These are phyloP conservation scores for Lasioglossum marginatum DNA, from an alignment of 2,888 invertebrate species.

Conservation along the genomic window DNA sequence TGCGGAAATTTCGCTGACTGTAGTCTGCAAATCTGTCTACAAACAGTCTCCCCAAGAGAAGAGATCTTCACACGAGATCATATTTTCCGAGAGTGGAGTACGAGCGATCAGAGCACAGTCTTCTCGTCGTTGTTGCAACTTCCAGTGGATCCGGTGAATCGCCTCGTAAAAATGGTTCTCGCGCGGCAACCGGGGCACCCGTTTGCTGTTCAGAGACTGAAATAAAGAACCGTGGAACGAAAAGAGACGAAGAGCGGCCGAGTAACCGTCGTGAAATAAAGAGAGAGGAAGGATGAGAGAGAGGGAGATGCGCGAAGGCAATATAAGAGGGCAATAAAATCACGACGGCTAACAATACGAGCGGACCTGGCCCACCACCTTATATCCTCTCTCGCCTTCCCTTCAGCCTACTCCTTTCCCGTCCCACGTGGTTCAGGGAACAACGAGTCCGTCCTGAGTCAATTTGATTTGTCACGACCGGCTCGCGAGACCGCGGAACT, in stretches of 20 bases:
- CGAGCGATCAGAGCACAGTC: conserved; percentile 12
- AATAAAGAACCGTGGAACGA: conserved; percentile 38
- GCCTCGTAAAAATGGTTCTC: conserved; percentile 66
- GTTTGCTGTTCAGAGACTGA: conserved; percentile 30
- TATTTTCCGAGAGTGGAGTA: conserved; percentile 47
- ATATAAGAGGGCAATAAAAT: conserved; percentile 82
- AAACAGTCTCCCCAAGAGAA: not conserved
- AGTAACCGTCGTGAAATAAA: conserved; percentile 34
- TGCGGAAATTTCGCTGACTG: not conserved
- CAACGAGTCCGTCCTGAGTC: conserved; percentile 47
- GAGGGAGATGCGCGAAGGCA: conserved; percentile 67
- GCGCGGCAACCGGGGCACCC: conserved; percentile 31
- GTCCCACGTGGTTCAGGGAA: not conserved
- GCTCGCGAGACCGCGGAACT: conserved; percentile 42
- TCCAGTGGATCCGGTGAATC: conserved; percentile 42
- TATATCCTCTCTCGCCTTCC: conserved; percentile 13
- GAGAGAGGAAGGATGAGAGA: conserved; percentile 1
- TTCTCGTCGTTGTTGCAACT: conserved; percentile 51
- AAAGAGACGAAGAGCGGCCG: conserved; percentile 14
- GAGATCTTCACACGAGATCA: conserved; percentile 11
- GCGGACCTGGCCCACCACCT: conserved; percentile 48
- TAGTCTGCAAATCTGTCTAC: not conserved
- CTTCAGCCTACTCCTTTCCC: not conserved
- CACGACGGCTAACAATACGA: conserved; percentile 71
- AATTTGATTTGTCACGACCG: conserved; percentile 58